These are phyloP conservation scores for Urocolius indicus DNA, from an alignment of 2,113 vertebrate species.

Conservation along the genomic window DNA sequence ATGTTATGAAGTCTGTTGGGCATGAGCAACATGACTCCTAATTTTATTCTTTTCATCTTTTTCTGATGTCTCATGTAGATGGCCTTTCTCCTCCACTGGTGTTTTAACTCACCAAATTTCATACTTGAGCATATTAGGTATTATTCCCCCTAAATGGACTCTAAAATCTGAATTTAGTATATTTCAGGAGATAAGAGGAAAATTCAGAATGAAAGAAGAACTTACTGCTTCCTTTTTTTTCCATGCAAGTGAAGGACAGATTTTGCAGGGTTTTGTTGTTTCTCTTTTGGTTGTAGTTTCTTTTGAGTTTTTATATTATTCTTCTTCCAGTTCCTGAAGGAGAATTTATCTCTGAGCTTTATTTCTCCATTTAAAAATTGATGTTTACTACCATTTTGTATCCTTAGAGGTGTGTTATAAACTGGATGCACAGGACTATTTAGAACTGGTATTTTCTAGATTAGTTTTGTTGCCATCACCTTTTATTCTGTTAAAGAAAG, in stretches of 20 bases:
- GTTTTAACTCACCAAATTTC: not conserved
- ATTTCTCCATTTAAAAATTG: not conserved
- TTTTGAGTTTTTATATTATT: not conserved
- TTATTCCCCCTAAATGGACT: not conserved
- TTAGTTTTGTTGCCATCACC: not conserved
- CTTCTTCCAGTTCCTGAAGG: not conserved
- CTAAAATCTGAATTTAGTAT: not conserved
- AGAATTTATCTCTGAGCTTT: not conserved
- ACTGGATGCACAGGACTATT: not conserved
- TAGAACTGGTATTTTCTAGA: not conserved
- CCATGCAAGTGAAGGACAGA: not conserved
- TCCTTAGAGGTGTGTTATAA: not conserved
- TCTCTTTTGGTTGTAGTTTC: not conserved
- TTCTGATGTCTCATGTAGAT: not conserved
- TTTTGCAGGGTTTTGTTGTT: not conserved
- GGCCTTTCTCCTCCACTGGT: not conserved
- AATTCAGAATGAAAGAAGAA: not conserved
- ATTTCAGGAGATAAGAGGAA: not conserved
- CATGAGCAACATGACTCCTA: fast-evolving
- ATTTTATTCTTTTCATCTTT: not conserved
- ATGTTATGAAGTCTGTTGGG: not conserved
- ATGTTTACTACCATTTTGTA: not conserved
- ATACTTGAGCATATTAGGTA: not conserved
- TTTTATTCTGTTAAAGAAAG: not conserved
- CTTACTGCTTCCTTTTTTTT: not conserved